These are phyloP conservation scores for Alectoris magna DNA, from an alignment of 2,797 vertebrate genomes.

Conservation along the genomic window DNA sequence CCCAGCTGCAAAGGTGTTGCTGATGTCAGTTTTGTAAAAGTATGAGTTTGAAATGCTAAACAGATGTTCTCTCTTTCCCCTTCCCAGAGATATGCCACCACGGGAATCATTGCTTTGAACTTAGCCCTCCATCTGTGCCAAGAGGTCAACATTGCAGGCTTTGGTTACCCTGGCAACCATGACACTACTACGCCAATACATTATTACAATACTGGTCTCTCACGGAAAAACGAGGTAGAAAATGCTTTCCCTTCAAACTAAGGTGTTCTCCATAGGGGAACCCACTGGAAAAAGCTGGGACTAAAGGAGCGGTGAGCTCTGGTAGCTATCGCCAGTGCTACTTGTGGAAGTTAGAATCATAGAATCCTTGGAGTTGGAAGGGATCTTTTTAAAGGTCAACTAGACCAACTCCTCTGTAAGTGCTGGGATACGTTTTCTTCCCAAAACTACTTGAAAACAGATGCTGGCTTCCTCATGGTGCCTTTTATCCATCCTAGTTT, in stretches of 20 bases:
- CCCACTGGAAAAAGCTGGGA: not conserved
- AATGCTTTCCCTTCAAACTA: not conserved
- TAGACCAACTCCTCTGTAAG: no score
- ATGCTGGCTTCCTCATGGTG: not conserved
- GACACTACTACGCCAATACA: not conserved
- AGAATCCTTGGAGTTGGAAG: no score
- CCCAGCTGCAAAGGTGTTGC: not conserved
- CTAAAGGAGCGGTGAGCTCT: not conserved
- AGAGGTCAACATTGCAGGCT: slow-evolving; percentile 13
- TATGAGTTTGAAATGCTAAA: not conserved
- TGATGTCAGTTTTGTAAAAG: not conserved
- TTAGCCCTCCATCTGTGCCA: not conserved
- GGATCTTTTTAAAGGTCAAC: no score
- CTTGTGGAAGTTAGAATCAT: not conserved
- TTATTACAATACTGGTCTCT: not conserved
- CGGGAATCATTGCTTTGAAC: not conserved
- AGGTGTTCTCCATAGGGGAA: not conserved
- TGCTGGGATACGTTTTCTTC: not conserved
- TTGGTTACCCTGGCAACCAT: slow-evolving; percentile 20
- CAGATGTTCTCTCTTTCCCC: not conserved
- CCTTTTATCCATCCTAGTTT: not conserved
- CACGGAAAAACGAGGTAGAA: not conserved
- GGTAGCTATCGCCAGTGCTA: not conserved
- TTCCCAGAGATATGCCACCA: not conserved
- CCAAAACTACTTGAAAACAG: not conserved